Base-by-base conservation (phyloP, 2,888 invertebrate species). In the Leptinotarsa rubiginosa region DNA sequence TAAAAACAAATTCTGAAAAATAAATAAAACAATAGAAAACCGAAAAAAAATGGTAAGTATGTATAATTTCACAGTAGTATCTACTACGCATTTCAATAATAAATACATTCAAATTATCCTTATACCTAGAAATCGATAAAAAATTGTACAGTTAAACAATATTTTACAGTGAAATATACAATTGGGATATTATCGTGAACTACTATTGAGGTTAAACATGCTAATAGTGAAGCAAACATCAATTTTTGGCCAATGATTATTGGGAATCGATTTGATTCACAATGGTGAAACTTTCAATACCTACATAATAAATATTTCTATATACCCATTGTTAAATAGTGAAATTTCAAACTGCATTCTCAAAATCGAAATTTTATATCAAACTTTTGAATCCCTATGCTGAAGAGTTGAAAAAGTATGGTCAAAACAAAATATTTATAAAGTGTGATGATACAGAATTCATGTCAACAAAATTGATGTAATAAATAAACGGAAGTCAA, bases 1-100 rank as follows among this genome's bases (percentile, higher is more conserved):
- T 69, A 47, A 56, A 16, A 56, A 69, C 56, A 56, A 47, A 47
- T 56, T 20, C 20, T 3, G 56, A 68, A n/a, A 69, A 69, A 69
- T 69, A 69, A 69, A 69, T 69, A 56, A 56, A 56, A 69, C 47
- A 69, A n/a, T 54, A 54, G 16, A 41, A n/a, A 41, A 16, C n/a
- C 31, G 4, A 54, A n/a, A 54, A 54, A 41, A 56, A 20, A 47
- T 22, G 20, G 41, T 56, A 31, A 56, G 20, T 22, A 15, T 22
- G 31, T 56, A 56, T 56, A 20, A 56, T 56, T 59, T 22, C 10
- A 69, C 47, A 69, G 20, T 22, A 54, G 15, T 15, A 56, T 41
- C 41, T 41, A 41, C 20, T 69, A n/a, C 25, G 25, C 20, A 52
- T 18, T 20, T 56, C 12, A 18, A n/a, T 20, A 69, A 54, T 54